These are phyloP conservation scores for Xestia xanthographa DNA, from an alignment of 2,888 invertebrate genomes.

Conservation along the genomic window DNA sequence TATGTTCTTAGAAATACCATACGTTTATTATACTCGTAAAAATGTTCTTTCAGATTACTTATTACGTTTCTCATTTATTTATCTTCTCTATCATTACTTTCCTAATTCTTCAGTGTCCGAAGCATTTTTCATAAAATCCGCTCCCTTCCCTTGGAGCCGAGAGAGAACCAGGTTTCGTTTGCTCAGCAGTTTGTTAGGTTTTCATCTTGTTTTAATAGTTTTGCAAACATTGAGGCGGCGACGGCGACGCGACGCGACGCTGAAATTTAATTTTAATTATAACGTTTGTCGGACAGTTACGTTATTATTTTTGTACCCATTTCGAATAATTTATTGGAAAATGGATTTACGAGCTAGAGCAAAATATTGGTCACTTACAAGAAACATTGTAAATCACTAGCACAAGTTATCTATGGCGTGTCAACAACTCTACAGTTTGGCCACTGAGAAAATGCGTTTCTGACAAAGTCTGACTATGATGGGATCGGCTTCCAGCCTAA, in stretches of 20 bases:
- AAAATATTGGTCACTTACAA: neutral
- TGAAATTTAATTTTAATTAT: slow-evolving; percentile 11
- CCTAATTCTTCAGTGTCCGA: neutral
- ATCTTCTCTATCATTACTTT: neutral
- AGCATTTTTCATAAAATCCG: neutral
- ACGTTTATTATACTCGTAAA: neutral
- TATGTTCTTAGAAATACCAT: too few relatives aligned
- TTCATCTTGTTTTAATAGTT: slow-evolving; percentile 17
- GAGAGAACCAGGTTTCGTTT: neutral
- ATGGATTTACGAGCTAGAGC: neutral
- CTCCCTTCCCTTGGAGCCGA: neutral
- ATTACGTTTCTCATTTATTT: neutral
- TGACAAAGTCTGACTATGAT: too few relatives aligned
- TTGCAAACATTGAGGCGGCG: neutral
- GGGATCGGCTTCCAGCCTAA: too few relatives aligned
- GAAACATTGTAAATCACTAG: neutral
- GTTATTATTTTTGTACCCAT: neutral
- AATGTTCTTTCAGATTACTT: neutral
- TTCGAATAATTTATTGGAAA: neutral
- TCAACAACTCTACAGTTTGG: too few relatives aligned
- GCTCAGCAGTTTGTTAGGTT: slow-evolving; percentile 18
- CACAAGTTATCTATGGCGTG: neutral
- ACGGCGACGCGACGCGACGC: neutral
- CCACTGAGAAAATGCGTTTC: too few relatives aligned
- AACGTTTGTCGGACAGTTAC: neutral